These are phyloP conservation scores for Euwallacea fornicatus DNA, from an alignment of 1,140 invertebrate species.

Conservation along the genomic window DNA sequence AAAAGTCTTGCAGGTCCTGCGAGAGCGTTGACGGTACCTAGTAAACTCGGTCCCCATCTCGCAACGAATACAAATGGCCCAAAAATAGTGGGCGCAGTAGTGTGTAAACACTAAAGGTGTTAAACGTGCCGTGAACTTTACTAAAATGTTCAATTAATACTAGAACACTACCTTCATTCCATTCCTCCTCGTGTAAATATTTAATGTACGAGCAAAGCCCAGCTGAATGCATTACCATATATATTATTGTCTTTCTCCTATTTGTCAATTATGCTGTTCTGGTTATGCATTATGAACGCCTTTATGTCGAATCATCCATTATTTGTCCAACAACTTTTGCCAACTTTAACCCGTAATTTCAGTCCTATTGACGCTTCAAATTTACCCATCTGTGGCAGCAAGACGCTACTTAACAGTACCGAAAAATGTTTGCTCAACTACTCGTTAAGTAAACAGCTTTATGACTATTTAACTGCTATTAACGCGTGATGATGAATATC, in stretches of 20 bases:
- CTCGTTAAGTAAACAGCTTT: background rate
- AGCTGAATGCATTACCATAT: background rate
- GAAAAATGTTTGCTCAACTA: background rate
- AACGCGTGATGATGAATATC: slow-evolving; percentile 1
- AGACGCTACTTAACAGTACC: background rate
- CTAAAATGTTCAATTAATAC: slow-evolving; percentile 28
- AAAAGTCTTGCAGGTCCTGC: background rate
- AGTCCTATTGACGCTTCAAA: no score
- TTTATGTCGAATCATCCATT: no score
- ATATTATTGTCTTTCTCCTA: background rate
- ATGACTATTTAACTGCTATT: background rate
- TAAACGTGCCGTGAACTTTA: slow-evolving; percentile 28
- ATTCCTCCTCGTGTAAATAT: slow-evolving; percentile 12
- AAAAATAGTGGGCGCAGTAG: slow-evolving; percentile 7
- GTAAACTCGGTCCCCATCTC: no score
- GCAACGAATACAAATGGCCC: slow-evolving; percentile 10
- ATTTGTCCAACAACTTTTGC: no score
- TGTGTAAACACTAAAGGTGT: slow-evolving; percentile 22
- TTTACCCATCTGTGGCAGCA: no score
- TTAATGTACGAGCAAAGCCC: background rate
- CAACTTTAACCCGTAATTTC: no score
- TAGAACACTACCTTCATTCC: slow-evolving; percentile 12
- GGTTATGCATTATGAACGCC: no score
- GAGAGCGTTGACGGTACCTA: no score
- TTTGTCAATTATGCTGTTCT: background rate